A percentile compares a stretch with the other conserved stretches of the same genome.
Evolutionary conservation across 2,113 vertebrate genomes (phyloP).

Genomic region (Pangasianodon gigas): DNA sequence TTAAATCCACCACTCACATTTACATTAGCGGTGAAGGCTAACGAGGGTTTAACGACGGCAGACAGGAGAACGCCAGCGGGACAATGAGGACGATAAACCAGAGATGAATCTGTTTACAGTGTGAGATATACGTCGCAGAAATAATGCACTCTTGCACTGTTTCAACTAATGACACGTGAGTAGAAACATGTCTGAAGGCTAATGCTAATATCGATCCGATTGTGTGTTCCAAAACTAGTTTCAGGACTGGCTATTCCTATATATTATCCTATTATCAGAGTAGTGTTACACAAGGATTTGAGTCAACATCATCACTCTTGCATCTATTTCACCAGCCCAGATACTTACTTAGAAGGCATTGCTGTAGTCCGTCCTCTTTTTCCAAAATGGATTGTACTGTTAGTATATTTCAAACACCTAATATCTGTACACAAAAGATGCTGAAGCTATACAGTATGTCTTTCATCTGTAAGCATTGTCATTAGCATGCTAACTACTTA

Average conservation of each 20-base stretch:
- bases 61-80: not conserved
- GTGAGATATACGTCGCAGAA: not conserved
- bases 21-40: conserved; percentile 16
- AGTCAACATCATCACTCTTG: not conserved
- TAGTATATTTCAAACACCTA: not conserved
- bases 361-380: not conserved
- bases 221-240: not conserved
- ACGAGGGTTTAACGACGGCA: conserved; percentile 16
- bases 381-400: not conserved
- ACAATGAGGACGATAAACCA: not conserved
- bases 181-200: not conserved
- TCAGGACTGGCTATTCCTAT: not conserved
- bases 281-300: not conserved
- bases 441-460: not conserved
- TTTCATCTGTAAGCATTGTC: not conserved
- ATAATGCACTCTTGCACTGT: not conserved
- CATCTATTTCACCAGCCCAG: not conserved
- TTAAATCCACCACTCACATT: not conserved
- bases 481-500: not conserved
- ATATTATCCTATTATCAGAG: not conserved
- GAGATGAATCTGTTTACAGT: conserved; percentile 23
- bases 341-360: not conserved
- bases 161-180: not conserved
- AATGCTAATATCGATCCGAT: not conserved
- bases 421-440: not conserved